Conservation (phyloP, 2,113 vertebrate species). For the Pseudorectes ferrugineus region DNA sequence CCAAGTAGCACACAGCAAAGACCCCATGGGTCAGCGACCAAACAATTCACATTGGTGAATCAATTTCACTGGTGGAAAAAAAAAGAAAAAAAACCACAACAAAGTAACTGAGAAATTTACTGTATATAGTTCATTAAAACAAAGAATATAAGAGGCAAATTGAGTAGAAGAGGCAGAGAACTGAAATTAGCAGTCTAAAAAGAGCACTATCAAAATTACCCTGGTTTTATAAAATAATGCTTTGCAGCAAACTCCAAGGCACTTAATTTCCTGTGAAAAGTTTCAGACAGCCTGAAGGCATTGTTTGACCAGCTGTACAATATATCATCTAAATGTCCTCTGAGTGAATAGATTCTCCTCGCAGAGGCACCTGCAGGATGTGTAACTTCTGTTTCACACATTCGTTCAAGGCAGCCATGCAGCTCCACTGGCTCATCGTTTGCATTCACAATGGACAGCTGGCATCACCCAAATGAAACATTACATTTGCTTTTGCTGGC, state of each 20-base stretch:
- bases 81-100: background rate
- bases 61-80: background rate
- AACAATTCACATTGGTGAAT: background rate
- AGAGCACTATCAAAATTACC: background rate
- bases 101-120: background rate
- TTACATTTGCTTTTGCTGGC: slow-evolving; percentile 52
- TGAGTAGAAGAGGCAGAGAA: background rate
- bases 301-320: slow-evolving; percentile 69
- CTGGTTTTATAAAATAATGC: slow-evolving; percentile 20
- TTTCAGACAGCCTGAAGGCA: slow-evolving; percentile 58
- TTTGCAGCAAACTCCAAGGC: slow-evolving; percentile 48
- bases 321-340: slow-evolving; percentile 39
- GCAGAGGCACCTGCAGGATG: slow-evolving; percentile 67
- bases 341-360: slow-evolving; percentile 45
- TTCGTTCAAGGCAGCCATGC: slow-evolving; percentile 13
- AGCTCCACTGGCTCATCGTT: slow-evolving; percentile 50
- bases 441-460: slow-evolving; percentile 68
- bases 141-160: slow-evolving; percentile 1
- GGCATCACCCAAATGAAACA: slow-evolving; percentile 56
- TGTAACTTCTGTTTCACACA: background rate
- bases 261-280: slow-evolving; percentile 52
- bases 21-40: background rate
- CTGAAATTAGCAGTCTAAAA: slow-evolving; percentile 32
- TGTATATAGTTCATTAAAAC: background rate
- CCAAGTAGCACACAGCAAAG: background rate